phyloP scores from a whole-genome alignment of 53 echinoderm and acorn worm species.

The Holothuria scabra region DNA sequence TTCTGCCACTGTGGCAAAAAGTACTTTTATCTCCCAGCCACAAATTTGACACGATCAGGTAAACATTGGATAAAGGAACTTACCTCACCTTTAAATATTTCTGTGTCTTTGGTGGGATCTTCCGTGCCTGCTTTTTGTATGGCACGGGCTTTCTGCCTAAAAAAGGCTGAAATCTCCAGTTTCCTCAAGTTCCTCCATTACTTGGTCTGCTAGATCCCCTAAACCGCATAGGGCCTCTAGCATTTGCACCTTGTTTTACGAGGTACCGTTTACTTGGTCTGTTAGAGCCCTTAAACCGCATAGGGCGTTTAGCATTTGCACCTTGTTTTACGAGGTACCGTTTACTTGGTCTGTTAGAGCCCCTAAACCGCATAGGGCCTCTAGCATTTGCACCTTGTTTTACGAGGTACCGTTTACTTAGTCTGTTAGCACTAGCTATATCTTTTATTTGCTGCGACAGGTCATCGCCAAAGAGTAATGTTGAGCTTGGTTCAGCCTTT shows the following conservation, averaged over 20 bases:
- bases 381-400: not conserved
- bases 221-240: conserved; percentile 7
- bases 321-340: not conserved
- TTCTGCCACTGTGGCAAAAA: conserved; percentile 37
- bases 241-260: not conserved
- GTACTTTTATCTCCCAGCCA: no score
- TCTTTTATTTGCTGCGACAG: not conserved
- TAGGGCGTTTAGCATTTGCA: conserved; percentile 12
- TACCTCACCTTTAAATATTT: no score
- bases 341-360: not conserved
- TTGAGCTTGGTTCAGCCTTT: conserved; percentile 15
- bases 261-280: conserved; percentile 10
- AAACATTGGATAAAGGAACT: no score
- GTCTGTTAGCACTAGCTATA: conserved; percentile 7
- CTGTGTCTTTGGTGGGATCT: no score
- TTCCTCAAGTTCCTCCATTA: not conserved
- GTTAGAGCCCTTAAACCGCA: not conserved
- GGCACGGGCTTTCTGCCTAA: conserved; percentile 1
- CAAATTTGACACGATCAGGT: not conserved
- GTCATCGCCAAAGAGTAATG: conserved; percentile 22
- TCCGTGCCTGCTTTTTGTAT: not conserved
- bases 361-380: not conserved
- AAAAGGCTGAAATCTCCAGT: conserved; percentile 42
- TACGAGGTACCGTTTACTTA: conserved; percentile 13
- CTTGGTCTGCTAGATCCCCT: not conserved